Evolutionary conservation across 1,140 invertebrate genomes (phyloP).

Genomic region (Hyposmocoma kahamanoa): DNA sequence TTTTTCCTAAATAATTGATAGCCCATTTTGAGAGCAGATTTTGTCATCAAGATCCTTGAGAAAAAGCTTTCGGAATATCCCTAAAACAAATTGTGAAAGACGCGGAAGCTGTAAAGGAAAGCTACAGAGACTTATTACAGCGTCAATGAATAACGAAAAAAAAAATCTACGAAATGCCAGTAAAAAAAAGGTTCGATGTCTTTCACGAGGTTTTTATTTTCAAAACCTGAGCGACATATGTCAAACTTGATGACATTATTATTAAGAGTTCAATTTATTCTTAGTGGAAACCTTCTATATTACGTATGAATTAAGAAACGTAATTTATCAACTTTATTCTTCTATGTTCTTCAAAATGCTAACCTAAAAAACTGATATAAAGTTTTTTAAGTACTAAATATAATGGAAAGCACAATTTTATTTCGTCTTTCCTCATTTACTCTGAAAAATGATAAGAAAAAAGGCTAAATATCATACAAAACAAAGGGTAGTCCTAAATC

Average conservation of each 20-base stretch:
- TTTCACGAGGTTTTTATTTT: constrained; percentile 11
- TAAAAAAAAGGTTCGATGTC: constrained; percentile 9
- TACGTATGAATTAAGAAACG: no score
- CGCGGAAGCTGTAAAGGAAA: constrained; percentile 11
- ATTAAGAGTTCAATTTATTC: no score
- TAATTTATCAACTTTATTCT: no score
- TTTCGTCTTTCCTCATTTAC: no score
- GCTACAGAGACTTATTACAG: constrained; percentile 17
- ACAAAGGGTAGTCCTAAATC: constrained; percentile 52
- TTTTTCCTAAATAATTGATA: no score
- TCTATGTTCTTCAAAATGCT: no score
- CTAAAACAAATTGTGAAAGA: constrained; percentile 11
- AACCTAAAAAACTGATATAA: no score
- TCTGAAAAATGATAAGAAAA: background rate
- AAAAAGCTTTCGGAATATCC: background rate
- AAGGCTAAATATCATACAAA: constrained; percentile 5
- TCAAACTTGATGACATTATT: background rate
- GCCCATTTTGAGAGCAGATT: background rate
- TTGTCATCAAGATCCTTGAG: background rate
- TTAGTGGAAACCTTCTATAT: no score
- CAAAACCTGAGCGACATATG: background rate
- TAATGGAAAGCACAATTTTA: no score
- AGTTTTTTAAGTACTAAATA: no score
- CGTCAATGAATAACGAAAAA: constrained; percentile 16
- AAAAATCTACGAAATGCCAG: constrained; percentile 17